Conservation (phyloP, 2,888 invertebrate genomes). For the Timandra comae region DNA sequence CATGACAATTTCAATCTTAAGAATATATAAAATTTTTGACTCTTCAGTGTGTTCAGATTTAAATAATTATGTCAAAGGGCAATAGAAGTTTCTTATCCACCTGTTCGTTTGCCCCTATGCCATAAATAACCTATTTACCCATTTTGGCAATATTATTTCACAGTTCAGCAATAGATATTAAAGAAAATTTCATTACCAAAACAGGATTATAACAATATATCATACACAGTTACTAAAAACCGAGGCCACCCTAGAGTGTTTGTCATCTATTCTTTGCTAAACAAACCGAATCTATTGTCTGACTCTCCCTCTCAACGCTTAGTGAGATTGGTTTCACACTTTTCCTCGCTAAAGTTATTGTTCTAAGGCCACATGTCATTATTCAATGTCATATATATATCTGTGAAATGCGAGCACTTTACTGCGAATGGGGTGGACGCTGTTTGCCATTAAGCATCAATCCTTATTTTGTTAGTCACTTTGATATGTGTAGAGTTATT, state of each 20-base stretch:
- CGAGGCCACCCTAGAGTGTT: conserved; percentile 29
- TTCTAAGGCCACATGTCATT: conserved; percentile 64
- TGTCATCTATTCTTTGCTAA: conserved; percentile 30
- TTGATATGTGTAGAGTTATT: no score
- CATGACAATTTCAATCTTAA: no score
- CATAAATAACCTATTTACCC: no score
- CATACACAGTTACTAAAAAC: conserved; percentile 20
- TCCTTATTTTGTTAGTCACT: no score
- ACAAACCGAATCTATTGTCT: conserved; percentile 37
- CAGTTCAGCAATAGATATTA: no score
- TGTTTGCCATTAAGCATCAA: conserved; percentile 53
- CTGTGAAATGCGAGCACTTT: conserved; percentile 52
- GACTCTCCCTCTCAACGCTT: conserved; percentile 40
- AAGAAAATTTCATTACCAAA: conserved; percentile 1
- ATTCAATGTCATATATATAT: conserved; percentile 61
- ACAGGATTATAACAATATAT: conserved; percentile 1
- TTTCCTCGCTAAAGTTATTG: conserved; percentile 64
- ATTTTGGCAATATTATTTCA: no score
- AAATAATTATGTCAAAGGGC: no score
- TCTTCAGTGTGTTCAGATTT: no score
- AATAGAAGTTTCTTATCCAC: no score
- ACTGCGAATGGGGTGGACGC: conserved; percentile 42
- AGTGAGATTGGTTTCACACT: conserved; percentile 66
- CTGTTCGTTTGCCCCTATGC: no score
- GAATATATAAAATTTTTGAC: no score